Conservation (phyloP, 1,140 invertebrate genomes). For the Choristoneura fumiferana region DNA sequence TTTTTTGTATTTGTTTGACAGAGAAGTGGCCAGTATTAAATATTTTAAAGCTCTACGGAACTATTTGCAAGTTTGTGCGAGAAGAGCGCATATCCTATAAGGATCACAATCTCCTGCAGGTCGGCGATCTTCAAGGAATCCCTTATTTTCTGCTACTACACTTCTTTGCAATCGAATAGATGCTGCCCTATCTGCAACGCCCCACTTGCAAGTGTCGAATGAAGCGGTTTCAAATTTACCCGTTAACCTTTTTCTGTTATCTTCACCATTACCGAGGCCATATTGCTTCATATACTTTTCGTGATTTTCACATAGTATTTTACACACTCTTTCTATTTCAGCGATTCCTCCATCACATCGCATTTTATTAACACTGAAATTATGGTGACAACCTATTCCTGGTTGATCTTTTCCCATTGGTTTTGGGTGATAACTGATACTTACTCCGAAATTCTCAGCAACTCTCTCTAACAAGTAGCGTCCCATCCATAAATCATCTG, state of each 20-base stretch:
- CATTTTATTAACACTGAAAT: conserved; percentile 95
- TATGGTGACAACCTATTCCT: conserved; percentile 94
- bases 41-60: background rate
- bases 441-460: conserved; percentile 95
- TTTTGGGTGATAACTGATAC: conserved; percentile 93
- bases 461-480: conserved; percentile 91
- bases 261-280: conserved; percentile 88
- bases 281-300: conserved; percentile 92
- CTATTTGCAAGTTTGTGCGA: conserved; percentile 77
- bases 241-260: conserved; percentile 91
- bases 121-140: conserved; percentile 95
- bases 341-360: conserved; percentile 85
- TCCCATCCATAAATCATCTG: conserved; percentile 95
- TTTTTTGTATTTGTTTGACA: too few relatives aligned
- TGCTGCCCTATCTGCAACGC: conserved; percentile 87
- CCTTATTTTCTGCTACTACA: conserved; percentile 89
- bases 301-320: conserved; percentile 90
- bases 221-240: conserved; percentile 91
- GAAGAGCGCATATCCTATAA: conserved; percentile 86
- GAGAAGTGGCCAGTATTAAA: too few relatives aligned
- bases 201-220: conserved; percentile 87
- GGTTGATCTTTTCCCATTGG: conserved; percentile 95
- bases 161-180: conserved; percentile 89
- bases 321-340: conserved; percentile 87
- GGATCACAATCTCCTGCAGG: conserved; percentile 97